Percentiles rank a stretch among this genome's conserved stretches.
These are phyloP conservation scores for Notiomystis cincta DNA, from an alignment of 2,113 vertebrate species.

Conservation along the genomic window DNA sequence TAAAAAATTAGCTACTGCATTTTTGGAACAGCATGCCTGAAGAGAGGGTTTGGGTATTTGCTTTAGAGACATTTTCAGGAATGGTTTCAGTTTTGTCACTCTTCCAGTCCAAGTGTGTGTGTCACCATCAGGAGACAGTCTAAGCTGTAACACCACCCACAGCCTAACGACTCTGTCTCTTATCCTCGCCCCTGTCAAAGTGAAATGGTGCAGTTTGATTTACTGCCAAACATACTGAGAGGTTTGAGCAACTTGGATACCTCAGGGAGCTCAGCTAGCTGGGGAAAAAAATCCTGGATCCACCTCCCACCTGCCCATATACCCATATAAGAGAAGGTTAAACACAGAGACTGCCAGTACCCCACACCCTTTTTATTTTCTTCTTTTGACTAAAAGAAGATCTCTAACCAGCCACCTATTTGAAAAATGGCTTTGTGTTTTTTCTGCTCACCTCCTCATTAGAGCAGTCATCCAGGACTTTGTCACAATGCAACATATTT, in stretches of 20 bases:
- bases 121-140: not conserved
- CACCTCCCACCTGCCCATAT: not conserved
- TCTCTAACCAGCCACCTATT: not conserved
- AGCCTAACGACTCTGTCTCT: not conserved
- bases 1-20: not conserved
- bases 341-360: not conserved
- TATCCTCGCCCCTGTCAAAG: not conserved
- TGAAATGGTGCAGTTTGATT: not conserved
- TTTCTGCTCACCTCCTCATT: not conserved
- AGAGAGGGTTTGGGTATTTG: not conserved
- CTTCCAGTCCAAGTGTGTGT: not conserved
- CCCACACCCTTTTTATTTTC: not conserved
- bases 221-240: not conserved
- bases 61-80: not conserved
- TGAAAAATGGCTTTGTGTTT: not conserved
- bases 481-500: not conserved
- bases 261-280: not conserved
- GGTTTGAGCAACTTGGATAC: not conserved
- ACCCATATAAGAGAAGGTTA: not conserved
- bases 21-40: not conserved
- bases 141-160: not conserved
- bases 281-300: not conserved
- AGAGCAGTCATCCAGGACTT: not conserved
- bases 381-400: not conserved
- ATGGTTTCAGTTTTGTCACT: not conserved